Conservation (phyloP, 2,888 invertebrate species). For the Dolichomitus sp. region DNA sequence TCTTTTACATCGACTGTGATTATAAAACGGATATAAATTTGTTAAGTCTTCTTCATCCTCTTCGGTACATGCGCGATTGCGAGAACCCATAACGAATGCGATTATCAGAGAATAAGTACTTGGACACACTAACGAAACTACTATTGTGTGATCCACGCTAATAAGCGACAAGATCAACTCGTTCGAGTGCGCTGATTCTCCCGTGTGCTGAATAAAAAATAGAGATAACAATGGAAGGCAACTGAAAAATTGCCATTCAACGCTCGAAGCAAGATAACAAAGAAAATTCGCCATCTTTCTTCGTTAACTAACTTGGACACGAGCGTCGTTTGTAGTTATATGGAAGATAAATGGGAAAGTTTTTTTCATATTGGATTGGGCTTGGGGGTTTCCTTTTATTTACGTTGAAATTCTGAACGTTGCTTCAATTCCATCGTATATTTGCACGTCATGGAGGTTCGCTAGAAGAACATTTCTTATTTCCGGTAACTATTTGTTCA, state of each 20-base stretch:
- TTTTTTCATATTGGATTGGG: background rate
- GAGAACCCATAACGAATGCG: slow-evolving; percentile 36
- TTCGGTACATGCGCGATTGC: slow-evolving; percentile 47
- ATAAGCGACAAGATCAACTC: slow-evolving; percentile 39
- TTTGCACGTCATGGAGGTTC: background rate
- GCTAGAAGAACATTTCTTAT: background rate
- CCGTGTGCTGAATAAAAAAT: slow-evolving; percentile 41
- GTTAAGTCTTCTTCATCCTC: slow-evolving; percentile 72
- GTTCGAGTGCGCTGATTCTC: slow-evolving; percentile 51
- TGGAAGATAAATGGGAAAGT: background rate
- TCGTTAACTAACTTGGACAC: slow-evolving; percentile 10
- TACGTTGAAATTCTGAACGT: background rate
- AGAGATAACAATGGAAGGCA: slow-evolving; percentile 22
- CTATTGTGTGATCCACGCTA: slow-evolving; percentile 32
- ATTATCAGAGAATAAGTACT: slow-evolving; percentile 49
- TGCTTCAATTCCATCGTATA: background rate
- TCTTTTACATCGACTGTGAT: slow-evolving; percentile 80
- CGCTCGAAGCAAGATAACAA: background rate
- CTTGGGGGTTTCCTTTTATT: background rate
- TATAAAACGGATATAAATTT: slow-evolving; percentile 77
- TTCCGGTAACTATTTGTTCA: background rate
- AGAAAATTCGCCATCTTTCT: slow-evolving; percentile 17
- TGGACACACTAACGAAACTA: slow-evolving; percentile 55
- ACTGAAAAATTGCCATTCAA: slow-evolving; percentile 11
- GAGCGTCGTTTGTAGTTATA: background rate